Evolutionary conservation across 2,888 invertebrate species (phyloP), one percentile per base, ranked within the genome.

Genomic region (Xestia rhomboidea): DNA sequence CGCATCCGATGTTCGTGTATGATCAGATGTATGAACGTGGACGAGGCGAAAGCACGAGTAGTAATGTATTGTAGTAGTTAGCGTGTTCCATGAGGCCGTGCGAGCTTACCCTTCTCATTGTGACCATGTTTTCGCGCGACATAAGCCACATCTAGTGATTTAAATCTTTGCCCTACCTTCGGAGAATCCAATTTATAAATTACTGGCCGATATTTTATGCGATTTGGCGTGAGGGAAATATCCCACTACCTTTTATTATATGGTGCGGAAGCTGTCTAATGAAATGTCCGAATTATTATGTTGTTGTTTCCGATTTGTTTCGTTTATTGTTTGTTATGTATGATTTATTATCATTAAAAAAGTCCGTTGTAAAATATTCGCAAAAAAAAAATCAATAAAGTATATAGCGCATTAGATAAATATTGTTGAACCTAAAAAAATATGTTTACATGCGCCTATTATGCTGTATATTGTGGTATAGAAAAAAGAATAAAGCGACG

Each of bases 131-230:
- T 15, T 41, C n/a, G 38, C 3, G n/a, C 15, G 38, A 13, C 24
- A 24, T 38, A 38, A 38, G 63, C n/a, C 64, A 15, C 41, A 64
- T 64, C 64, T 64, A 41, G 64, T 15, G 41, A 64, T 64, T 64
- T 7, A 64, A 41, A 64, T n/a, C 64, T n/a, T n/a, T 66, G 75
- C n/a, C 41, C 24, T 54, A 74, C 63, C 18, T 69, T 54, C 41
- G 46, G 64, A 57, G 64, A 46, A 85, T 72, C 67, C 74, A 82
- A 76, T 85, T 74, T 81, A 66, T 72, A 74, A 81, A 83, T 83
- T 83, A 70, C 41, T 57, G 76, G 69, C 4, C 57, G 44, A 75
- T 79, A 76, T 72, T 76, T 72, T 68, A 68, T 70, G 38, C 30
- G 64, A 57, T 60, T 64, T 68, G 30, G 54, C 49, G 64, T 67